Evolutionary conservation across 1,140 invertebrate species (phyloP).

Genomic region (Achroia grisella): DNA sequence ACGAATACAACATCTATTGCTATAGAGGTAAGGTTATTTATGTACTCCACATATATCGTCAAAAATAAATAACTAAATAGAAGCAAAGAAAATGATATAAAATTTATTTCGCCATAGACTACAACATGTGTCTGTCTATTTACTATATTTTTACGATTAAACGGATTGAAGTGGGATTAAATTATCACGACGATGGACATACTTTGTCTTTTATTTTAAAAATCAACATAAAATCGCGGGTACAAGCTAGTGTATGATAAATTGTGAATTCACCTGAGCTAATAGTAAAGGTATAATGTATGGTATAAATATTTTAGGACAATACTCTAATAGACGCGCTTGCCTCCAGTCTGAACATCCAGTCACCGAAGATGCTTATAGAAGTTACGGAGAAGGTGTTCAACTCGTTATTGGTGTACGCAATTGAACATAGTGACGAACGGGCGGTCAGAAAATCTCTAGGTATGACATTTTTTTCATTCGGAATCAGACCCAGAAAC

Average conservation of each 20-base stretch:
- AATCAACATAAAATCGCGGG: too few species aligned
- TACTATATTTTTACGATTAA: too few species aligned
- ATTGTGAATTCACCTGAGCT: too few species aligned
- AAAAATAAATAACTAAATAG: too few species aligned
- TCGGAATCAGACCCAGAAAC: background rate
- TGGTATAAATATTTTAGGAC: slow-evolving; percentile 54
- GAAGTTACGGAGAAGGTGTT: slow-evolving; percentile 84
- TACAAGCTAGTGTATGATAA: too few species aligned
- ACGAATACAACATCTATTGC: slow-evolving; percentile 59
- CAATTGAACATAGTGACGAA: slow-evolving; percentile 80
- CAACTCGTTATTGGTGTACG: slow-evolving; percentile 84
- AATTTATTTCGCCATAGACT: too few species aligned
- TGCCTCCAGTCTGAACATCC: slow-evolving; percentile 78
- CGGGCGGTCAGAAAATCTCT: slow-evolving; percentile 72
- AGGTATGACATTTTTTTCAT: slow-evolving; percentile 47
- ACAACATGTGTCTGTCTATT: too few species aligned
- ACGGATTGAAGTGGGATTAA: too few species aligned
- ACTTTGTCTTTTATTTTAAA: too few species aligned
- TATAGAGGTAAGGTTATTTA: slow-evolving; percentile 33
- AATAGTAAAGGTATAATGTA: too few species aligned
- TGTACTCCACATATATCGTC: background rate
- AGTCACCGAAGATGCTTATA: slow-evolving; percentile 79
- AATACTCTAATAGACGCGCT: slow-evolving; percentile 80
- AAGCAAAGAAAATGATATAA: too few species aligned
- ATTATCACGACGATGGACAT: too few species aligned